A percentile compares a stretch with the other conserved stretches of the same genome.
phyloP scores from a whole-genome alignment of 2,888 invertebrate species.

The Gandaritis pyraliata region DNA sequence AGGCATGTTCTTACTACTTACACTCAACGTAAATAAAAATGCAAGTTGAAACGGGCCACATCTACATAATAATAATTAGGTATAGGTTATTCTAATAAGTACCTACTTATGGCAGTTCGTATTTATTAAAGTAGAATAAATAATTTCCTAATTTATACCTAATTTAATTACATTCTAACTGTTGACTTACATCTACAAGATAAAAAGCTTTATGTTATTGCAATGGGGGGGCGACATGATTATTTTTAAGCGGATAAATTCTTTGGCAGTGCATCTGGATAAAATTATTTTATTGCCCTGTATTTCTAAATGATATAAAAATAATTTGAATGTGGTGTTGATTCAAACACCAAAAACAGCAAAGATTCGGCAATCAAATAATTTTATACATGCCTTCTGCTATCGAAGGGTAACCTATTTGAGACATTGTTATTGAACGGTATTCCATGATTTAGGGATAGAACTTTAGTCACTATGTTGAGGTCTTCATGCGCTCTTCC shows the following conservation, averaged over 20 bases:
- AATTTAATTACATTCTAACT: background rate
- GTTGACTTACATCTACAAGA: background rate
- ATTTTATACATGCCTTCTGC: conserved; percentile 62
- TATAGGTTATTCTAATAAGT: conserved; percentile 52
- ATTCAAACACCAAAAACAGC: conserved; percentile 18
- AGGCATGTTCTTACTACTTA: too few relatives aligned
- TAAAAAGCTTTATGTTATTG: conserved; percentile 6
- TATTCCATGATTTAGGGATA: conserved; percentile 91
- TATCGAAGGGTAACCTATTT: conserved; percentile 74
- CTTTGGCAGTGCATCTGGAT: conserved; percentile 27
- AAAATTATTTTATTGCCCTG: conserved; percentile 4
- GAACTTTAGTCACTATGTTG: conserved; percentile 91
- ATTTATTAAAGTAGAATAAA: conserved; percentile 70
- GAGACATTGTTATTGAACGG: conserved; percentile 72
- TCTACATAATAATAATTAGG: conserved; percentile 19
- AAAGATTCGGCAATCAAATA: conserved; percentile 20
- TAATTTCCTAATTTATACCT: conserved; percentile 50
- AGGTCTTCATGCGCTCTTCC: conserved; percentile 88
- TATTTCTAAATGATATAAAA: background rate
- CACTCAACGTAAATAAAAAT: too few relatives aligned
- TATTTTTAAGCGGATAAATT: conserved; percentile 10
- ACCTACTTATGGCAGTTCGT: conserved; percentile 76
- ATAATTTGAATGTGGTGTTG: conserved; percentile 21
- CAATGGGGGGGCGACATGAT: conserved; percentile 6
- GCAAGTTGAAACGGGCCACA: conserved; percentile 21